Evolutionary conservation across 2,888 invertebrate species (phyloP), one percentile per base, ranked within the genome.

Genomic region (Chrysotoxum bicinctum): DNA sequence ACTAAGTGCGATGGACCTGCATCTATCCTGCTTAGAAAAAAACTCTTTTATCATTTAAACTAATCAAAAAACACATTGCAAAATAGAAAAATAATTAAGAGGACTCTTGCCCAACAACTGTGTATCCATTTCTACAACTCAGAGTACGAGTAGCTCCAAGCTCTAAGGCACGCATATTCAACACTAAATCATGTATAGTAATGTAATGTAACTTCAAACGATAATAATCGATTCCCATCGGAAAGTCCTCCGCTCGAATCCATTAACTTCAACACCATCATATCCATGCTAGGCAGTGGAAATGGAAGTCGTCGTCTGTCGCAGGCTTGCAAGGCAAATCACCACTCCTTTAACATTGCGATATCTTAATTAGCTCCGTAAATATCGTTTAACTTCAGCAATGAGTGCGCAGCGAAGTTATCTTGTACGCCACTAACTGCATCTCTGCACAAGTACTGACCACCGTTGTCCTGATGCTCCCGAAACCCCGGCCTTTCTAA

Each of bases 301-400:
- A 35, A 35, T 37, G 14, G 12, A 21, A 35, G 35, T 54, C 30
- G 45, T 45, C 21, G 21, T 23, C 14, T 50, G 30, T 60, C 37
- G 19, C 35, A 62, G 30, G 19, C 16, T 52, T 30, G 48, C 50
- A 58, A 77, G 56, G 62, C 81, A 76, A 85, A 73, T 73, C 75
- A 73, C 85, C 85, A 81, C 85, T 85, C 85, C 85, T 81, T 85
- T 73, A 85, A 85, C 85, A 85, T 87, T 89, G 88, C 88, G 88
- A 88, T 89, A 88, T 89, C 88, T 89, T 89, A 89, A 89, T 89
- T 89, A 89, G 88, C 87, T 82, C 87, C 87, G 88, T 87, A 88
- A 88, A 89, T 88, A 89, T 88, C 88, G 87, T 88, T 88, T 88
- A 88, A 88, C 85, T 85, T 85, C 85, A 81, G 85, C 85, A 85